phyloP scores from a whole-genome alignment of 2,113 vertebrate species.

The Pantherophis guttatus region DNA sequence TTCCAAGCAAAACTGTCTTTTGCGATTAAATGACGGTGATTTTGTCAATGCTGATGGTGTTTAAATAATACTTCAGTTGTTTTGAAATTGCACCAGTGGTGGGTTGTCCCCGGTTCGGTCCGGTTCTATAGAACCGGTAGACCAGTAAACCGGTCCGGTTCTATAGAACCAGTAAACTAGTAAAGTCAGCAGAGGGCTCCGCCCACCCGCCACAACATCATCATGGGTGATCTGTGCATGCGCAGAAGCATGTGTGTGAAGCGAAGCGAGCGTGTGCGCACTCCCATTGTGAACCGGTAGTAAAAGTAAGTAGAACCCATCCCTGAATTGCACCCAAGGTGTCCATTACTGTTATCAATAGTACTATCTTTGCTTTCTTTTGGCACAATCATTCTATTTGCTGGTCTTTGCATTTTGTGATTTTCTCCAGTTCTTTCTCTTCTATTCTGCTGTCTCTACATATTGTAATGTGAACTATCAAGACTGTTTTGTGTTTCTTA shows the following conservation, averaged over 20 bases:
- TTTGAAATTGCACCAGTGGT: not conserved
- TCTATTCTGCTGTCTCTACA: not conserved
- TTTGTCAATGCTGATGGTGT: not conserved
- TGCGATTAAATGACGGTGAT: no score
- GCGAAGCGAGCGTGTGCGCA: no score
- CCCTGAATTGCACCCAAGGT: not conserved
- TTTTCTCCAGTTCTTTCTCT: not conserved
- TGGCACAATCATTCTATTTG: not conserved
- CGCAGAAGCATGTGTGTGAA: no score
- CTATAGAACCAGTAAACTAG: no score
- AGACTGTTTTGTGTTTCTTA: not conserved
- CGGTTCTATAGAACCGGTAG: no score
- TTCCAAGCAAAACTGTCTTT: not conserved
- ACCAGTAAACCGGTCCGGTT: no score
- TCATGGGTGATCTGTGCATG: no score
- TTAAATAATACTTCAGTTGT: not conserved
- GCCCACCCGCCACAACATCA: no score
- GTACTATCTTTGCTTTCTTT: not conserved
- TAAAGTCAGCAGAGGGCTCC: no score
- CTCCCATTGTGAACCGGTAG: no score
- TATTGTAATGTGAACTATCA: not conserved
- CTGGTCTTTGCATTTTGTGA: not conserved
- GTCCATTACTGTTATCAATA: not conserved
- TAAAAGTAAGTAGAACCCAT: no score
- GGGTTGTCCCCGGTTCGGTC: no score